Percentiles rank a stretch among this genome's conserved stretches.
Evolutionary conservation across 37 sponge, comb jelly and placozoan genomes (phyloP).

Genomic region (Theonella swinhoei): DNA sequence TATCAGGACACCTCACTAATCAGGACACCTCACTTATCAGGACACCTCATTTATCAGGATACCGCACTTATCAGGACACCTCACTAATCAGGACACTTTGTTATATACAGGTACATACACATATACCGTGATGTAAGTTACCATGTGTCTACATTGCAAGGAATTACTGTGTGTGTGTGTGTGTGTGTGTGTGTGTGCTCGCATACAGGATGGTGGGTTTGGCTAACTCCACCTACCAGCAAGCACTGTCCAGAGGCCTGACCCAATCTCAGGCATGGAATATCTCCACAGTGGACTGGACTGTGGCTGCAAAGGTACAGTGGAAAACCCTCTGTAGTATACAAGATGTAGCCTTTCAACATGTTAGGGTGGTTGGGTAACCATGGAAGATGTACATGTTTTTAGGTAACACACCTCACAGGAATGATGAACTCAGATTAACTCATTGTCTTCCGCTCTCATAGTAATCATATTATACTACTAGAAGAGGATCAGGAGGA

Average conservation of each 20-base stretch:
- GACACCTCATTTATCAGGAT: no score
- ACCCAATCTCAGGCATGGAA: conserved; percentile 69
- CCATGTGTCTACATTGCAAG: neutral
- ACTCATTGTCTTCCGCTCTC: neutral
- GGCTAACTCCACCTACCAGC: conserved; percentile 45
- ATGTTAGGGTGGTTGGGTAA: neutral
- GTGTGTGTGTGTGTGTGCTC: neutral
- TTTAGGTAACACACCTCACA: neutral
- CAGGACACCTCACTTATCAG: no score
- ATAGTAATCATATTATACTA: no score
- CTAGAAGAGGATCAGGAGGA: no score
- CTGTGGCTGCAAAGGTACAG: conserved; percentile 32
- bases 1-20: no score
- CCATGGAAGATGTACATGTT: neutral
- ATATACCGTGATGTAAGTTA: neutral
- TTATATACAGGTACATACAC: neutral
- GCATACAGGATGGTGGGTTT: conserved; percentile 37
- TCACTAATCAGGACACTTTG: neutral
- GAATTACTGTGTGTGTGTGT: neutral
- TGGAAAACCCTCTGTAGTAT: no score
- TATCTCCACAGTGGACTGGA: conserved; percentile 62
- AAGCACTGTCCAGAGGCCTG: conserved; percentile 46
- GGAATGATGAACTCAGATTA: neutral
- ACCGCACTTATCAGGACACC: no score
- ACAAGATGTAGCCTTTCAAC: neutral